These are phyloP conservation scores for Cynaeus angustus DNA, from an alignment of 2,888 invertebrate genomes.

Conservation along the genomic window DNA sequence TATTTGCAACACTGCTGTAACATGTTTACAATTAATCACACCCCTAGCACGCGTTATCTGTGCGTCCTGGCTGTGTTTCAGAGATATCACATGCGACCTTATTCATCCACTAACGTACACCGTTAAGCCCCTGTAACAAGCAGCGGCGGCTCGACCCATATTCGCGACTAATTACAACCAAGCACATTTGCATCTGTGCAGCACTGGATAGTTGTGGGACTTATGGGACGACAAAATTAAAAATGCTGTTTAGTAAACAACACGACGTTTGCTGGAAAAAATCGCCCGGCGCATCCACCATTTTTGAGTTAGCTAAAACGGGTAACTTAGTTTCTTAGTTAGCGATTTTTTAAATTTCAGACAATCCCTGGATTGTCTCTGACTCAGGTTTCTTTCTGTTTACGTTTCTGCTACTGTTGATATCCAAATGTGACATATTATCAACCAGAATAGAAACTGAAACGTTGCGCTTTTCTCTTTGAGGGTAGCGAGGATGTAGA, in stretches of 20 bases:
- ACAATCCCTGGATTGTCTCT: neutral
- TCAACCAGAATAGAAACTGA: no score
- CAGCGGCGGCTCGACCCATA: slow-evolving; percentile 37
- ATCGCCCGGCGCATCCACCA: neutral
- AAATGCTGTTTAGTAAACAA: neutral
- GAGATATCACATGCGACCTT: slow-evolving; percentile 62
- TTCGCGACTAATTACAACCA: slow-evolving; percentile 43
- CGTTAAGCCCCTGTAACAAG: slow-evolving; percentile 43
- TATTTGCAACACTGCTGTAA: slow-evolving; percentile 53
- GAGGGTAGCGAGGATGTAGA: no score
- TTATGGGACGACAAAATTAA: neutral
- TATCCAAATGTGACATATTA: no score
- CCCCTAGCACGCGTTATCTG: slow-evolving; percentile 57
- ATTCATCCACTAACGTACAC: slow-evolving; percentile 55
- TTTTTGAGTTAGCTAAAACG: no score
- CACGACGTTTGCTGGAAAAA: neutral
- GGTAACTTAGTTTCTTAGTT: no score
- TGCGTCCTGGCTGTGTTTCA: slow-evolving; percentile 58
- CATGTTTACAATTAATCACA: slow-evolving; percentile 63
- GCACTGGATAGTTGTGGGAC: neutral
- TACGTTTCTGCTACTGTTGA: neutral
- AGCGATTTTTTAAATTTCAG: no score
- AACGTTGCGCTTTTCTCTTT: no score
- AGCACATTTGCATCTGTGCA: slow-evolving; percentile 42
- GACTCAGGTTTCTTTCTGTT: neutral